These are phyloP conservation scores for Pachyramphus minor DNA, from an alignment of 2,113 vertebrate species.

Conservation along the genomic window DNA sequence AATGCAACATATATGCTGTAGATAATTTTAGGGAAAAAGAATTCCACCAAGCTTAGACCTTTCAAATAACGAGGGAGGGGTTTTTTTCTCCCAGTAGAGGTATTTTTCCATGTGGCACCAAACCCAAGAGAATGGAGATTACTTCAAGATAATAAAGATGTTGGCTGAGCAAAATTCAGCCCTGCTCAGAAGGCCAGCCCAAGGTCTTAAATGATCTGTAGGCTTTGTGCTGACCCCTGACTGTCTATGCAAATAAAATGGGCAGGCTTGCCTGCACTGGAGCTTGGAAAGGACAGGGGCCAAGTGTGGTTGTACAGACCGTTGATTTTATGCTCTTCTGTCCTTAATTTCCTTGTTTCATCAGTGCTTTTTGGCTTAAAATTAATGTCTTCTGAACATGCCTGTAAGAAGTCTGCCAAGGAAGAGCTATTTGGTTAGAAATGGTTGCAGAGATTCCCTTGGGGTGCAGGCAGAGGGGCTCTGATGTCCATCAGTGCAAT, in stretches of 20 bases:
- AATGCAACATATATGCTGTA: not conserved
- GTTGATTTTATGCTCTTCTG: not conserved
- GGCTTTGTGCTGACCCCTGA: not conserved
- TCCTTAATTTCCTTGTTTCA: not conserved
- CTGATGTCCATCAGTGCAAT: not conserved
- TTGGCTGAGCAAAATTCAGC: constrained; percentile 15
- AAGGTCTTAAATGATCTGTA: not conserved
- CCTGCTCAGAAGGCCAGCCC: not conserved
- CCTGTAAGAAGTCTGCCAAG: not conserved
- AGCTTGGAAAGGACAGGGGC: not conserved
- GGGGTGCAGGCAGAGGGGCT: not conserved
- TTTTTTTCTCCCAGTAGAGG: not conserved
- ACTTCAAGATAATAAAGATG: not conserved
- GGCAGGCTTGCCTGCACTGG: not conserved
- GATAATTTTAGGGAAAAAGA: not conserved
- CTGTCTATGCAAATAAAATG: not conserved
- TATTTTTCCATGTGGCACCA: not conserved
- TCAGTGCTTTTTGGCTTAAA: not conserved
- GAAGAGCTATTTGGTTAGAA: not conserved
- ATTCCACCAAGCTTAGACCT: not conserved
- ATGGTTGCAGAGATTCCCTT: not conserved
- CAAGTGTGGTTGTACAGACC: not conserved
- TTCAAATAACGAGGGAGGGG: not conserved
- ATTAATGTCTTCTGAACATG: not conserved
- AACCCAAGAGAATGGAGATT: not conserved